Base-by-base conservation (phyloP, 2,888 invertebrate species). In the Willowsia nigromaculata region DNA sequence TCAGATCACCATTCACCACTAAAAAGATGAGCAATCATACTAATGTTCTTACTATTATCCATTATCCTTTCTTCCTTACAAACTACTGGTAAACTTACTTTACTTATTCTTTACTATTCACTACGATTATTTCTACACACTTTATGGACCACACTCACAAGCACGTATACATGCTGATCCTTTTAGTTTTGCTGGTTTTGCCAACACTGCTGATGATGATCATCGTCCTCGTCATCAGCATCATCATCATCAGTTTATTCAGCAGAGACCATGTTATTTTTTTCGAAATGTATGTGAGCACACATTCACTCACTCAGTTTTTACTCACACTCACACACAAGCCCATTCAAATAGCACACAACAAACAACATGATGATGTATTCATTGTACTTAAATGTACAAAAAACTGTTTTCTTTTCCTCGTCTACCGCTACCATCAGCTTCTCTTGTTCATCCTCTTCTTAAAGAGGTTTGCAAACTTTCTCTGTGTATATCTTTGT, bases 81-180 rank as follows among this genome's bases (percentile, higher is more conserved):
- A 74, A 27, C 74, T 74, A 71, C 43, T 37, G 11, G n/a, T 56
- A n/a, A n/a, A 59, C 56, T 59, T 59, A 59, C 15, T 62, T 47
- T 47, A 50, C 27, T 18, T n/a, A n/a, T n/a, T 22, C n/a, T 50
- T 71, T 43, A 74, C 74, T 47, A 74, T 22, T 74, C 74, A 74
- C 74, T 74, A 74, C 74, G 4, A 47, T 74, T 47, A 47, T 74
- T 74, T 74, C 47, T 78, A 53, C 56, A 78, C 78, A 78, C 62
- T 81, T 83, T 83, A 71, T 83, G 68, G 83, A 56, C 71, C 83
- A 50, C 68, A 71, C 53, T 50, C 68, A 50, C 56, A 62, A 71
- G 22, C 82, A 68, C 65, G 27, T 43, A 68, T 50, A 43, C 83
- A 71, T 83, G 71, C 83, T 71, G 68, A 74, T 43, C 74, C 15